Base-by-base conservation (phyloP, 1,140 invertebrate species). In the Drosophila ambigua region DNA sequence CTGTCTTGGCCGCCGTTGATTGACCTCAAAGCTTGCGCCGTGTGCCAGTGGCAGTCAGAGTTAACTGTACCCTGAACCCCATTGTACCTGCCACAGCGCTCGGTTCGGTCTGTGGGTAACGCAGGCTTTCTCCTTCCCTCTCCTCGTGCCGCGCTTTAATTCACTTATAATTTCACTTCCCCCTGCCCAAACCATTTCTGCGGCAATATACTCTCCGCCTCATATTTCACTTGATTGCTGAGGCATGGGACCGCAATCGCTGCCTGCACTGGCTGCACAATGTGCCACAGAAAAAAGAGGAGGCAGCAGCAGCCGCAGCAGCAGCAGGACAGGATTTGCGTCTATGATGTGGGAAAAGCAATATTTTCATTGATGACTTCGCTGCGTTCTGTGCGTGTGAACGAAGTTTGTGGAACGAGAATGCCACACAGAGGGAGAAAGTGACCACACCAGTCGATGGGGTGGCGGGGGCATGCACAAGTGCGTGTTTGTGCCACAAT, bases 11-110 rank as follows among this genome's bases (percentile, higher is more conserved):
- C 52, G 41, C 71, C 53, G 60, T 72, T 72, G 83, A 88, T 88
- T 83, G 83, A 88, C 83, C 83, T 79, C 77, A 87, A 82, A 79
- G 79, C 82, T 64, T 60, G 82, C 74, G 77, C 81, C 57, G 46
- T 44, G 41, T 51, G 63, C 31, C 35, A 35, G 58, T 48, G 59
- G 55, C 59, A 31, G 23, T 0, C 49, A 50, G 57, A 67, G 58
- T 43, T 79, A 87, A 87, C 83, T 87, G 83, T 83, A 76, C 50
- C 49, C 60, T 39, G 52, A 67, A 46, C 60, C 48, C 49, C 11
- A 39, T 53, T 23, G 15, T 57, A 39, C 39, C 46, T 45, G 63
- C 58, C 66, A 63, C 31, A 35, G 2, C 31, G 2, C 31, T 35
- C 3, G 4, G 2, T 62, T 72, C 59, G 67, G 62, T 58, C 57